Evolutionary conservation across 2,797 vertebrate species (phyloP).

Genomic region (Acropternis orthonyx): DNA sequence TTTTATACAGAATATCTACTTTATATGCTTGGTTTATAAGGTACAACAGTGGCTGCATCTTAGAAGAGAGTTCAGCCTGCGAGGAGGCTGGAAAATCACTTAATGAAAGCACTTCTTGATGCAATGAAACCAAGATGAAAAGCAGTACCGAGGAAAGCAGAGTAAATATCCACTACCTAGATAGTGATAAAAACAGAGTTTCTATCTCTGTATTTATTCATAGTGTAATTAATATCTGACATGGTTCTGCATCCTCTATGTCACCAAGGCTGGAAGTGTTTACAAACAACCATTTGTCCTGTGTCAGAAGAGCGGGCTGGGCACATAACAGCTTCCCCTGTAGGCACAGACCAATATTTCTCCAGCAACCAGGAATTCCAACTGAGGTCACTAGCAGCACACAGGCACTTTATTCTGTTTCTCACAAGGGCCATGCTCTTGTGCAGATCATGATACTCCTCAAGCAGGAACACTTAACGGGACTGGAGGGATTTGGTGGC

Average conservation of each 20-base stretch:
- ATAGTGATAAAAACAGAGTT: background rate
- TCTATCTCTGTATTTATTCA: background rate
- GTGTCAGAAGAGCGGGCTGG: background rate
- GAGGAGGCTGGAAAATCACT: background rate
- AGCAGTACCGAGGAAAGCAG: background rate
- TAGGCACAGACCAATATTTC: slow-evolving; percentile 33
- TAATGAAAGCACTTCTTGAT: background rate
- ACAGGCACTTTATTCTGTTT: background rate
- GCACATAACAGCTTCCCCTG: background rate
- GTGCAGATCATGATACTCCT: background rate
- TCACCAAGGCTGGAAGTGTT: slow-evolving; percentile 7
- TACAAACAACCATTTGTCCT: background rate
- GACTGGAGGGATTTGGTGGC: background rate
- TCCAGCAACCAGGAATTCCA: slow-evolving; percentile 29
- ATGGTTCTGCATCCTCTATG: background rate
- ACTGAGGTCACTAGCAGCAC: background rate
- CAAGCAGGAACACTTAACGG: background rate
- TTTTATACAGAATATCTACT: background rate
- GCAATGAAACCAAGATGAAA: slow-evolving; percentile 9
- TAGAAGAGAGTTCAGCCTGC: background rate
- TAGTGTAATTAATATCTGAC: slow-evolving; percentile 20
- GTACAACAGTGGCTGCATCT: background rate
- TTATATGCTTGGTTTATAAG: background rate
- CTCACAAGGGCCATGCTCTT: background rate
- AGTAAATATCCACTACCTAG: background rate